Evolutionary conservation across 1,140 invertebrate species (phyloP), one percentile per base, ranked within the genome.

Genomic region (Drosophila ogumai): DNA sequence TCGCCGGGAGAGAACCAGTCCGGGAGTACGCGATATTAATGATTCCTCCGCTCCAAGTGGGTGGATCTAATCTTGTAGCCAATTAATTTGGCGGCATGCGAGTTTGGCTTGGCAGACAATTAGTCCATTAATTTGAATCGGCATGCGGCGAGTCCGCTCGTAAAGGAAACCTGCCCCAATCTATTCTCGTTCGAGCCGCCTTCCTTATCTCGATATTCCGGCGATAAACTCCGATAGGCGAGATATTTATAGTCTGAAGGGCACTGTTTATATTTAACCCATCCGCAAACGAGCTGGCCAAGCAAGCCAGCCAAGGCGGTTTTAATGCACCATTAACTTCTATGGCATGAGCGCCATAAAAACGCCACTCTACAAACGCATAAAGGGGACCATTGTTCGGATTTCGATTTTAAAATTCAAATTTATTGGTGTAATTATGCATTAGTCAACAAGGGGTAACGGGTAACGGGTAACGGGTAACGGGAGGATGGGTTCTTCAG

Each of bases 361-460:
- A 66, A 65, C n/a, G 54, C 40, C 72, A 75, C 72, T 75, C 43
- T 43, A 66, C 32, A 31, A 75, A 32, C 44, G 58, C 49, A 59
- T 59, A 67, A 67, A 76, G 36, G 25, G 17, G 38, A n/a, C 13
- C 13, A 46, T 75, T 64, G 61, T 55, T 59, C 32, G n/a, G 17
- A 31, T 52, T 86, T 88, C 52, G 72, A 59, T 41, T 76, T 38
- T 64, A 78, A 60, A 64, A 78, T 79, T 87, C 61, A 79, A 43
- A 40, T 87, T 82, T 60, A 78, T 68, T 84, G 64, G 57, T 17
- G 58, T 73, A 81, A 68, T 88, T 79, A 87, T 66, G 57, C 72
- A 88, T 72, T 88, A 90, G 54, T 84, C 64, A 88, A 88, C 85
- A 90, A 90, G 76, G 49, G 44, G 68, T 79, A 82, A 84, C 68